A percentile compares a stretch with the other conserved stretches of the same genome.
phyloP scores from a whole-genome alignment of 2,888 invertebrate genomes.

The Harmothoe impar region DNA sequence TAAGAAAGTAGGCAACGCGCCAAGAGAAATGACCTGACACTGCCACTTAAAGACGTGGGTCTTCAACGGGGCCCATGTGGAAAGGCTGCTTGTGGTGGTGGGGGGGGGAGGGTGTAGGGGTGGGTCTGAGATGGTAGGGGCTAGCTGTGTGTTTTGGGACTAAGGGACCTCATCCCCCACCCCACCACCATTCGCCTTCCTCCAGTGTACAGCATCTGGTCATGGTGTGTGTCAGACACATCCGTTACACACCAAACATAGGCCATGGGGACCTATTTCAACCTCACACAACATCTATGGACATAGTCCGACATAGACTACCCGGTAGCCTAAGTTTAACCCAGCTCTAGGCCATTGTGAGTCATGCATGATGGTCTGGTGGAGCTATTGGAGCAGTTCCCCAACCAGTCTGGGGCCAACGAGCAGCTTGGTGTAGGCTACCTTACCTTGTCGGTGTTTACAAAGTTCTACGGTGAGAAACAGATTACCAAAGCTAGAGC shows the following conservation, averaged over 20 bases:
- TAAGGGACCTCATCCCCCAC: not conserved
- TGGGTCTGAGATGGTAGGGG: no score
- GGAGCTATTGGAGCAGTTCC: no score
- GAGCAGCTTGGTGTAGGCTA: no score
- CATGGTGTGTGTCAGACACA: slow-evolving; percentile 11
- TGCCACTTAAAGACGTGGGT: not conserved
- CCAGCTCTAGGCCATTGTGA: no score
- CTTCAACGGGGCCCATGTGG: slow-evolving; percentile 17
- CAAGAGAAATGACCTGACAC: slow-evolving; percentile 42
- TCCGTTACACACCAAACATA: not conserved
- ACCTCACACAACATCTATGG: not conserved
- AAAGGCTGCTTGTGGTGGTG: not conserved
- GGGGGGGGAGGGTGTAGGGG: not conserved
- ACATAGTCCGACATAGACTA: no score
- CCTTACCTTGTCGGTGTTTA: no score
- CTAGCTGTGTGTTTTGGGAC: no score
- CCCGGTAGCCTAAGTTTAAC: no score
- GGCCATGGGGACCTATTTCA: slow-evolving; percentile 3
- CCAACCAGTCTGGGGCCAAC: no score
- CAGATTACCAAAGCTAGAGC: no score
- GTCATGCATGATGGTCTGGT: no score
- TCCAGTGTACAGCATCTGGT: not conserved
- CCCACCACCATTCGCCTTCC: not conserved
- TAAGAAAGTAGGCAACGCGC: not conserved
- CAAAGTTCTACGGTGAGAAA: no score